These are phyloP conservation scores for Ceramica pisi DNA, from an alignment of 2,888 invertebrate species.

Conservation along the genomic window DNA sequence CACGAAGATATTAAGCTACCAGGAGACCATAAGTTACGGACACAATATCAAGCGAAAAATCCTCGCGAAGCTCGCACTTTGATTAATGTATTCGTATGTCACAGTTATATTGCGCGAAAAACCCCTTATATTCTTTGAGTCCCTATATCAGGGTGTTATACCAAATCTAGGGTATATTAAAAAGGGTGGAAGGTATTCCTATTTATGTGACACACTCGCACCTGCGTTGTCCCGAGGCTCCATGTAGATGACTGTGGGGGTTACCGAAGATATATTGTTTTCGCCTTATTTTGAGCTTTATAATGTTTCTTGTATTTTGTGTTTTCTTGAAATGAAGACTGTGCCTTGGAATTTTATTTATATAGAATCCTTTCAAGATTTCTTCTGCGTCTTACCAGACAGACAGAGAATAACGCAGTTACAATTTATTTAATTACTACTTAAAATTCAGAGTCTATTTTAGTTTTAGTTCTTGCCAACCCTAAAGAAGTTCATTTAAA, in stretches of 20 bases:
- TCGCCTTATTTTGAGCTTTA: conserved; percentile 57
- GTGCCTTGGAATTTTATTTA: background rate
- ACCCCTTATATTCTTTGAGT: conserved; percentile 79
- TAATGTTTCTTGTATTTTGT: conserved; percentile 55
- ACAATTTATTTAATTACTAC: background rate
- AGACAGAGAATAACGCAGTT: background rate
- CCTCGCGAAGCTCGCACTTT: conserved; percentile 79
- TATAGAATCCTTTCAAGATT: too few relatives aligned
- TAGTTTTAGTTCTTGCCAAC: background rate
- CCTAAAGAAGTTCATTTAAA: conserved; percentile 16
- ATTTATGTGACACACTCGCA: conserved; percentile 83
- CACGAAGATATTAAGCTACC: conserved; percentile 74
- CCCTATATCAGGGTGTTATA: conserved; percentile 85
- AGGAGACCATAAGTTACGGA: conserved; percentile 83
- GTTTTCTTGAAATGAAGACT: conserved; percentile 46
- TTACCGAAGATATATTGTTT: conserved; percentile 66
- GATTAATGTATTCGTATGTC: conserved; percentile 89
- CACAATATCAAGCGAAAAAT: conserved; percentile 82
- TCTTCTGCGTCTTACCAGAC: background rate
- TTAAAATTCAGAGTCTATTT: background rate
- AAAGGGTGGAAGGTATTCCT: conserved; percentile 82
- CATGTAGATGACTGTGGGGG: conserved; percentile 64
- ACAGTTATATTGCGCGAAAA: conserved; percentile 85
- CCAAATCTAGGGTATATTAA: conserved; percentile 90
- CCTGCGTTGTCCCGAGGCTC: conserved; percentile 75